Base-by-base conservation (phyloP, 1,140 invertebrate species). In the Drosophila prosaltans region DNA sequence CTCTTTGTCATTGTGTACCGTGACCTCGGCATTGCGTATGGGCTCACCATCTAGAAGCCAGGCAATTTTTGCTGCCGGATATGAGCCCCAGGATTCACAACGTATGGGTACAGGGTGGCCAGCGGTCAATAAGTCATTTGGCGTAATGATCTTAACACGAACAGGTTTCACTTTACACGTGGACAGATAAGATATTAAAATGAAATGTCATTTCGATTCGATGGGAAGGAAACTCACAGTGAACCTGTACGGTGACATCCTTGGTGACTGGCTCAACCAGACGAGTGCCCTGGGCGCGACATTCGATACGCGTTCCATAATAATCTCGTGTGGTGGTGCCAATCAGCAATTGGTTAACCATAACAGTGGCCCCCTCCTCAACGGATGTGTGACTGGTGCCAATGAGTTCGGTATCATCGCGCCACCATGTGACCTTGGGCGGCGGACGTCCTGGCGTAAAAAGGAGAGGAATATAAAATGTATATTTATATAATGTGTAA, bases 341-440 rank as follows among this genome's bases (percentile, higher is more conserved):
- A 75, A 96, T 94, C 72, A 94, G 93, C 70, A 96, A 92, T 81
- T 95, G 94, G 92, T 96, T 96, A 58, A 95, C 93, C 55, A 95
- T 94, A 48, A 95, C 94, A 5, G 93, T 92, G 11, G 93, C 88
- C n/a, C 92, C 93, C 69, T 93, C 92, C 65, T 94, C 92, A 10
- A 93, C 91, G 2, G 94, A 93, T 32, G 93, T 94, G 89, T 96
- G 95, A 74, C 94, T 93, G 39, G 94, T 94, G 64, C 94, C 94
- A 81, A 96, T 95, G 58, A 97, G 81, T 61, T 97, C 92, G 32
- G 94, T 93, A 58, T 94, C 94, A 72, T 96, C 95, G 71, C 95
- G 94, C 96, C 96, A 97, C 96, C 96, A 97, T 7, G 94, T 96
- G 36, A 97, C 94, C 63, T 94, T 93, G 1, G 96, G 96, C 36